Evolutionary conservation across 2,113 vertebrate genomes (phyloP), one percentile per base, ranked within the genome.

Genomic region (Heteronetta atricapilla): DNA sequence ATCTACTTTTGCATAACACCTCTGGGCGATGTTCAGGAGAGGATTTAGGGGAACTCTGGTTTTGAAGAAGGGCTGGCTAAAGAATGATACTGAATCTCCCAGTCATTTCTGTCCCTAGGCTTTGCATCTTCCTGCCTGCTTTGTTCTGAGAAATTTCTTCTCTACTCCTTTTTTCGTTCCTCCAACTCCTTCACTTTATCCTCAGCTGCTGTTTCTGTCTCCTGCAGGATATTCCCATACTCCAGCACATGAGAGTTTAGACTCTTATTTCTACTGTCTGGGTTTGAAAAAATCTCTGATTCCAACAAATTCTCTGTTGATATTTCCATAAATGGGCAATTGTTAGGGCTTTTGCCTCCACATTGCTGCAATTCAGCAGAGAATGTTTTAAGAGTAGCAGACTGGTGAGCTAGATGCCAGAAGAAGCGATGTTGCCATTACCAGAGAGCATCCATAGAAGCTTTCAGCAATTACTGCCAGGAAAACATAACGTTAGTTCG

Each of bases 31-130:
- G 26, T 58, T 73, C 53, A 66, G 66, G 62, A 82, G 8, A 1
- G 18, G 8, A 9, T 79, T 58, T 55, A 72, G 28, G 42, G n/a
- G 19, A 22, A 81, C 38, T 28, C 19, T 16, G 22, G 21, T 44
- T 8, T n/a, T 88, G 52, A 38, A 46, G n/a, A 86, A 85, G 17
- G 31, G 23, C 25, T 94, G 36, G 67, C n/a, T 86, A 52, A 86
- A 76, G 44, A 93, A 53, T 0, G 1, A 70, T 8, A 17, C 38
- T 0, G 6, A 66, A 23, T 16, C 2, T 48, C 14, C 19, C 17
- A 33, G 25, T 31, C 21, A 58, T 86, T 85, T 91, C 38, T 63
- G 34, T 34, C 33, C 26, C 42, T 40, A 74, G 14, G 33, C 18
- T 58, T 28, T 34, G 17, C 31, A 42, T 75, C 31, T 83, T 63